These are phyloP conservation scores for Apantesis nais DNA, from an alignment of 2,888 invertebrate genomes.

Conservation along the genomic window DNA sequence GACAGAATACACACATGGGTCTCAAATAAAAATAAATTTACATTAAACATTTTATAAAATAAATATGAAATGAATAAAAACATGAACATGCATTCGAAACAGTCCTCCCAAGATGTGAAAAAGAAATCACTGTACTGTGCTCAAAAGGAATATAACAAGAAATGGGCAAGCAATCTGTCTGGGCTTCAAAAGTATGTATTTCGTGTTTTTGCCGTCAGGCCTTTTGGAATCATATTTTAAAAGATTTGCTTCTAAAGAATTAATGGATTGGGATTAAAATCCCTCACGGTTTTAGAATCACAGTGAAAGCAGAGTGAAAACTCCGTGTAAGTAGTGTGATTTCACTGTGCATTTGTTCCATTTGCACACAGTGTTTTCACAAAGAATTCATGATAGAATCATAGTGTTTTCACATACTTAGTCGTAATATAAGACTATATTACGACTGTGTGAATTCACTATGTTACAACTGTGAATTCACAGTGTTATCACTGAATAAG, in stretches of 20 bases:
- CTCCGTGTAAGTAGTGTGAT: too few species aligned
- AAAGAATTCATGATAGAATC: too few species aligned
- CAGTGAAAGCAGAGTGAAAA: too few species aligned
- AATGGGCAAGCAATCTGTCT: constrained; percentile 49
- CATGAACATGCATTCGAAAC: constrained; percentile 14
- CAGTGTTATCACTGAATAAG: too few species aligned
- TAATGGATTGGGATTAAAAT: too few species aligned
- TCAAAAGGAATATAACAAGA: constrained; percentile 59
- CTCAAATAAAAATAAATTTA: neutral
- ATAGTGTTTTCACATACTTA: too few species aligned
- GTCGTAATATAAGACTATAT: too few species aligned
- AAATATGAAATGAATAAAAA: neutral
- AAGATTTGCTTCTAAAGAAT: neutral
- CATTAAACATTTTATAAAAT: neutral
- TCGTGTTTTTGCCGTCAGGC: neutral
- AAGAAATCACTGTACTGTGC: neutral
- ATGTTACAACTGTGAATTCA: too few species aligned
- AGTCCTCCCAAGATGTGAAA: neutral
- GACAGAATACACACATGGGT: neutral
- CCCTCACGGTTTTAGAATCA: too few species aligned
- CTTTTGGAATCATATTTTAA: neutral
- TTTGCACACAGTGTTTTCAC: too few species aligned
- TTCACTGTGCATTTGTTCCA: too few species aligned
- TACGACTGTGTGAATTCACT: too few species aligned
- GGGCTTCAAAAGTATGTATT: neutral